phyloP scores from a whole-genome alignment of 1,140 invertebrate genomes.

The Oreohelix idahoensis region DNA sequence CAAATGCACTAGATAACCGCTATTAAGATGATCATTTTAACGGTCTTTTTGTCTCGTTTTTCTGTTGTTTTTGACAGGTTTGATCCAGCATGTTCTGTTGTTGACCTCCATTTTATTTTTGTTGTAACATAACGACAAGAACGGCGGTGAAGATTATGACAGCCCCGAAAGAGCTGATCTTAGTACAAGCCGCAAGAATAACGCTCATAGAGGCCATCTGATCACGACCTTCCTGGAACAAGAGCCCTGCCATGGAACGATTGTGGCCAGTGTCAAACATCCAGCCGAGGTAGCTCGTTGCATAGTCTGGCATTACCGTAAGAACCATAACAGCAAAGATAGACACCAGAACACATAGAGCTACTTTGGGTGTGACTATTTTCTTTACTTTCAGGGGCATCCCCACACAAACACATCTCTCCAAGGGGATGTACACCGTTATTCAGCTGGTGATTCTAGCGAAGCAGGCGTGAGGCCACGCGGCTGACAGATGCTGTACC shows the following conservation, averaged over 20 bases:
- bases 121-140: neutral
- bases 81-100: too few relatives aligned
- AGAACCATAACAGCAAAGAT: neutral
- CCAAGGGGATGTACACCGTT: neutral
- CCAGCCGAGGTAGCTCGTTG: neutral
- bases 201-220: neutral
- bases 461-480: constrained; percentile 11
- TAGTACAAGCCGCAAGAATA: neutral
- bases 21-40: too few relatives aligned
- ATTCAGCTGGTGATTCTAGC: neutral
- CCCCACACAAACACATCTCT: constrained; percentile 19
- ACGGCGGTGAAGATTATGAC: neutral
- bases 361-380: neutral
- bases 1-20: too few relatives aligned
- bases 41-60: too few relatives aligned
- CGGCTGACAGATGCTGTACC: neutral
- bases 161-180: neutral
- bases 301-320: neutral
- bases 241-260: neutral
- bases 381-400: constrained; percentile 7
- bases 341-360: neutral
- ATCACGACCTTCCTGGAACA: neutral
- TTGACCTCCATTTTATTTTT: constrained; percentile 16
- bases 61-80: too few relatives aligned
- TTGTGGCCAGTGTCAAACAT: neutral